These are phyloP conservation scores for Crossaster papposus DNA, from an alignment of 53 echinoderm and acorn worm genomes.

Conservation along the genomic window DNA sequence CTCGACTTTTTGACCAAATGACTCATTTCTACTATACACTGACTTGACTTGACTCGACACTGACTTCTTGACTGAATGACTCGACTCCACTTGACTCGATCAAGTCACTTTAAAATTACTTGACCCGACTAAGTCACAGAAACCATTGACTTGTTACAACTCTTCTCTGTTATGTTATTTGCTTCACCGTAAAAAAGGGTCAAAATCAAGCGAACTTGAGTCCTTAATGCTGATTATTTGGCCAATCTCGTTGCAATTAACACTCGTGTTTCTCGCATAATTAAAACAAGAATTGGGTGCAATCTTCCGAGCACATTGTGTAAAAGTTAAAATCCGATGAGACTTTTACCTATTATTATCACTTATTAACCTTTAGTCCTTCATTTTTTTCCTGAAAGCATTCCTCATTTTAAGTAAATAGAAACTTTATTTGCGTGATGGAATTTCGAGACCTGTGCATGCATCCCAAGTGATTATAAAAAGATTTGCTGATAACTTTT, in stretches of 20 bases:
- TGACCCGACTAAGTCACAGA: too few relatives aligned
- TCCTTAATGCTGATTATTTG: not conserved
- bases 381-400: not conserved
- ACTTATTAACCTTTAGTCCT: not conserved
- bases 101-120: too few relatives aligned
- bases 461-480: not conserved
- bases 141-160: too few relatives aligned
- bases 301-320: not conserved
- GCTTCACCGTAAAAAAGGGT: not conserved
- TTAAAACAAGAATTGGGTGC: not conserved
- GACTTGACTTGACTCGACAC: too few relatives aligned
- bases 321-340: not conserved
- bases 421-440: not conserved
- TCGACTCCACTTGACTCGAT: too few relatives aligned
- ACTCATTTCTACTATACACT: too few relatives aligned
- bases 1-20: too few relatives aligned
- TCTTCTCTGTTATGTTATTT: not conserved
- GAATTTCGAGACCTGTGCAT: not conserved
- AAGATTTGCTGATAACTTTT: conserved; percentile 1
- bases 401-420: not conserved
- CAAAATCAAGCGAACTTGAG: not conserved
- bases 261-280: not conserved
- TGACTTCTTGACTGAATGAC: too few relatives aligned
- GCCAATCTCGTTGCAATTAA: not conserved
- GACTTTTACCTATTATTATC: not conserved